A percentile compares a stretch with the other conserved stretches of the same genome.
These are phyloP conservation scores for Trypoxylus dichotomus DNA, from an alignment of 1,140 invertebrate genomes.

Conservation along the genomic window DNA sequence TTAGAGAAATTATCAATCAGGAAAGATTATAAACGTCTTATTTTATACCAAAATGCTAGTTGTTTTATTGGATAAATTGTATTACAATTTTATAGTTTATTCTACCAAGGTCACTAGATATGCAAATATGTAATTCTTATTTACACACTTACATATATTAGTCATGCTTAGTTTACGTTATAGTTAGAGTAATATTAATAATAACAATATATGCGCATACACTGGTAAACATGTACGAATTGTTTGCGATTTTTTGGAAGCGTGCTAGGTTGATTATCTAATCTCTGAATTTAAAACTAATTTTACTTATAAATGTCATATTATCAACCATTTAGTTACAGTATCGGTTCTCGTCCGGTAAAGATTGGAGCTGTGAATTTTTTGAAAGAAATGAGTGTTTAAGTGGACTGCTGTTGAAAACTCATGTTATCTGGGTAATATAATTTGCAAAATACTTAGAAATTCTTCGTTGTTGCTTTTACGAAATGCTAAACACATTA, in stretches of 20 bases:
- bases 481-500: too few species aligned
- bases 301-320: constrained; percentile 1
- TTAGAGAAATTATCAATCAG: background rate
- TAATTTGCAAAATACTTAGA: background rate
- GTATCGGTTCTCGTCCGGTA: background rate
- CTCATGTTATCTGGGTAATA: background rate
- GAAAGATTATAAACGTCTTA: background rate
- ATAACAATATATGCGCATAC: background rate
- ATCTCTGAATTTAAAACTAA: constrained; percentile 9
- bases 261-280: background rate
- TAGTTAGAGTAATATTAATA: background rate
- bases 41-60: background rate
- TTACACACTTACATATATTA: background rate
- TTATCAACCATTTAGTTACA: background rate
- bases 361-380: background rate
- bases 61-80: background rate
- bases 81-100: background rate
- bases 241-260: background rate
- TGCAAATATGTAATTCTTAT: background rate
- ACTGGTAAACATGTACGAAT: background rate
- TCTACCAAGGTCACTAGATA: background rate
- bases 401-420: background rate
- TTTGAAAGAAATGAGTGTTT: background rate
- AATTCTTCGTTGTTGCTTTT: too few species aligned
- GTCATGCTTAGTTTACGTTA: background rate